A percentile compares a stretch with the other conserved stretches of the same genome.
Conservation (phyloP, 1,140 invertebrate genomes). For the Papilio helenus region DNA sequence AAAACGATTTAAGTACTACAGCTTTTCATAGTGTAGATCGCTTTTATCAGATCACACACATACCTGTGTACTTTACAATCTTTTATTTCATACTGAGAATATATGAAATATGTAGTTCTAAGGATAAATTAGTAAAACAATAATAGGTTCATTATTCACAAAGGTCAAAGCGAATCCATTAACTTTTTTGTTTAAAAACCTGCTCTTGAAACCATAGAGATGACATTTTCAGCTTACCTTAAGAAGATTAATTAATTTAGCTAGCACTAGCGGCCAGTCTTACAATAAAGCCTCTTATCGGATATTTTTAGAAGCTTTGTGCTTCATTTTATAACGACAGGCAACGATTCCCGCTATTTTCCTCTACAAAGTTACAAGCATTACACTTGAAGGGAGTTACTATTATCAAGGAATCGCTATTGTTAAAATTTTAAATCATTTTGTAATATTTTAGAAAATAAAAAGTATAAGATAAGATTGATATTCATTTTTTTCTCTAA, state of each 20-base stretch:
- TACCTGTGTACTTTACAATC: too few species aligned
- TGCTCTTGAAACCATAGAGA: slow-evolving; percentile 29
- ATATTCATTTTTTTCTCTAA: too few species aligned
- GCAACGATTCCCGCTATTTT: not conserved
- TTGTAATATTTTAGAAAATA: not conserved
- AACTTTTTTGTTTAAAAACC: slow-evolving; percentile 16
- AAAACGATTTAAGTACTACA: not conserved
- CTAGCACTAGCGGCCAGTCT: not conserved
- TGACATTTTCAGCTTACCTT: not conserved
- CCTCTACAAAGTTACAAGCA: not conserved
- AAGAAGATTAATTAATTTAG: slow-evolving; percentile 11
- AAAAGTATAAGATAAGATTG: not conserved
- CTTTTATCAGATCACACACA: not conserved
- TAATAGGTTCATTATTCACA: not conserved
- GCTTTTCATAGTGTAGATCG: not conserved
- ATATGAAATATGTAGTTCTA: not conserved
- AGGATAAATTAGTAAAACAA: not conserved
- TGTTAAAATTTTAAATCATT: too few species aligned
- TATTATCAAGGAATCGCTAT: not conserved
- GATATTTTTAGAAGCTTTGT: not conserved
- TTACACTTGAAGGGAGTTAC: not conserved
- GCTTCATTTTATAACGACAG: not conserved
- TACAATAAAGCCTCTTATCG: slow-evolving; percentile 1
- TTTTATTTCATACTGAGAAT: too few species aligned
- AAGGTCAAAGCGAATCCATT: not conserved